Evolutionary conservation across 2,888 invertebrate genomes (phyloP).

Genomic region (Drosophila melanosoma): DNA sequence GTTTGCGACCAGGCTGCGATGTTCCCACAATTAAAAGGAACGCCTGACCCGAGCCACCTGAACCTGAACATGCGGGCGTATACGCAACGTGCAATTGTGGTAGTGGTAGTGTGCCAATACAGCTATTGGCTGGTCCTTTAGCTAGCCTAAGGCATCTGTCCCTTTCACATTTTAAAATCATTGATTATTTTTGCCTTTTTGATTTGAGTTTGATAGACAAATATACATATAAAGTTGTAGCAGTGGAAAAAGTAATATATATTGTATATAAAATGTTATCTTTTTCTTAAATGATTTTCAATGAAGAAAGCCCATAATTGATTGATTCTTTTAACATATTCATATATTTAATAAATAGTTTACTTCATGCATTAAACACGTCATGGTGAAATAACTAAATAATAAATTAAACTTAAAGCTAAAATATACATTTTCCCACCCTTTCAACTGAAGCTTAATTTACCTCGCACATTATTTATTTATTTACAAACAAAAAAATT

Average conservation of each 20-base stretch:
- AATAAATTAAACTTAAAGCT: background rate
- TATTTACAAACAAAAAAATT: background rate
- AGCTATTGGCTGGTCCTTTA: background rate
- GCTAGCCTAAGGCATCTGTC: slow-evolving; percentile 34
- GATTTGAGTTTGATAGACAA: slow-evolving; percentile 13
- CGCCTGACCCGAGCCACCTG: background rate
- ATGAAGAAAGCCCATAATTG: background rate
- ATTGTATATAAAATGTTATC: background rate
- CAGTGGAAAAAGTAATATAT: background rate
- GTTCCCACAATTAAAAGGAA: slow-evolving; percentile 79
- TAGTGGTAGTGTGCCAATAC: slow-evolving; percentile 28
- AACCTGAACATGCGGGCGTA: slow-evolving; percentile 30
- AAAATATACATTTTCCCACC: background rate
- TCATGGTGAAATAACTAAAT: background rate
- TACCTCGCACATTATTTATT: background rate
- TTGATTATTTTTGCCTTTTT: slow-evolving; percentile 56
- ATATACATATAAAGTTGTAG: background rate
- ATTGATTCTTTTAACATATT: no score
- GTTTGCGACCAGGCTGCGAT: slow-evolving; percentile 41
- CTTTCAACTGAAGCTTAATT: background rate
- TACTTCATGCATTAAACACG: background rate
- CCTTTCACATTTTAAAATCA: slow-evolving; percentile 58
- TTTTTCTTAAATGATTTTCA: background rate
- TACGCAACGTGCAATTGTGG: slow-evolving; percentile 42
- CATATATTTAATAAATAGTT: background rate